A percentile compares a stretch with the other conserved stretches of the same genome.
phyloP scores from a whole-genome alignment of 2,888 invertebrate genomes.

The Diplolepis rosae region DNA sequence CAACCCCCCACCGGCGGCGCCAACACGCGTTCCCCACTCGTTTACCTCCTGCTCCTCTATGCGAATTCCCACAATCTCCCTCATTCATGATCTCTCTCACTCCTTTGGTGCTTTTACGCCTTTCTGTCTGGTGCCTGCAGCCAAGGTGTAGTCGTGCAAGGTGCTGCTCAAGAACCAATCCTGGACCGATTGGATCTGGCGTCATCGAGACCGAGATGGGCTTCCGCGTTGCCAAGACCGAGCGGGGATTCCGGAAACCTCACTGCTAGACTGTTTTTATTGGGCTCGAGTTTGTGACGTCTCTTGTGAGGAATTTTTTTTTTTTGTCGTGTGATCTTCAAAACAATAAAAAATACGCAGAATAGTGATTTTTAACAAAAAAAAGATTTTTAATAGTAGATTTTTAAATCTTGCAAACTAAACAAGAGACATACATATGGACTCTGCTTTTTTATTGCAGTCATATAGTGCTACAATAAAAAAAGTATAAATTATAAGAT shows the following conservation, averaged over 20 bases:
- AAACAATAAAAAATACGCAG: too few species aligned
- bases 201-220: constrained; percentile 37
- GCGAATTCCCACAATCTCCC: constrained; percentile 37
- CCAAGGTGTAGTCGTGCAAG: not conserved
- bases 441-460: too few species aligned
- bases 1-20: constrained; percentile 35
- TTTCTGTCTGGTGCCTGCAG: constrained; percentile 29
- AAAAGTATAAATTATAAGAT: too few species aligned
- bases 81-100: constrained; percentile 26
- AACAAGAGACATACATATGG: too few species aligned
- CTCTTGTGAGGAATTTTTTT: too few species aligned
- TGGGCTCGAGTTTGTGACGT: too few species aligned
- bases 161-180: constrained; percentile 6
- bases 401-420: too few species aligned
- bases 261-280: too few species aligned
- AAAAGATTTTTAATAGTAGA: too few species aligned
- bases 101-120: constrained; percentile 2
- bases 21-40: constrained; percentile 26
- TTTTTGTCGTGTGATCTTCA: too few species aligned
- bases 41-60: constrained; percentile 34
- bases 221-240: constrained; percentile 31
- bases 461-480: too few species aligned
- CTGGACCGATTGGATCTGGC: not conserved
- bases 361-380: too few species aligned
- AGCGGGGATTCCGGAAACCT: constrained; percentile 5